Percentiles rank a stretch among this genome's conserved stretches.
These are phyloP conservation scores for Cheilosia variabilis DNA, from an alignment of 2,888 invertebrate genomes.

Conservation along the genomic window DNA sequence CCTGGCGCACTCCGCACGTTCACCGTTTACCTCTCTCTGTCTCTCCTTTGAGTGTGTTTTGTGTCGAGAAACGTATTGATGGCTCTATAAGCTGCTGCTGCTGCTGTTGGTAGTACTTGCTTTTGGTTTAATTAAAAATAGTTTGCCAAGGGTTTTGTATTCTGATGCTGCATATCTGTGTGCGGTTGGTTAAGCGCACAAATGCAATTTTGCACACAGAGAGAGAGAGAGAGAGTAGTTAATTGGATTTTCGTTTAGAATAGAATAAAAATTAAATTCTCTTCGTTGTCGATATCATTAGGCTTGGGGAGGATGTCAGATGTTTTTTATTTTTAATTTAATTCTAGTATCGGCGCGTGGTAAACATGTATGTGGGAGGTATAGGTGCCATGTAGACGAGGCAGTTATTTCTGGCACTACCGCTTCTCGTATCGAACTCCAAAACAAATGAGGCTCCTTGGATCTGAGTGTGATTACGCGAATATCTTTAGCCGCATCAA, in stretches of 20 bases:
- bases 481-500: background rate
- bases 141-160: conserved; percentile 66
- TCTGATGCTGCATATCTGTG: conserved; percentile 27
- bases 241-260: conserved; percentile 60
- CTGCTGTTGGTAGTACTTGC: conserved; percentile 27
- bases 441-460: background rate
- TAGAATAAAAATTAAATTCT: conserved; percentile 48
- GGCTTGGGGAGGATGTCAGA: conserved; percentile 37
- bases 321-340: conserved; percentile 37
- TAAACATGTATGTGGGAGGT: too few relatives aligned
- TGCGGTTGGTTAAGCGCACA: conserved; percentile 58
- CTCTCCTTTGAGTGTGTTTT: conserved; percentile 13
- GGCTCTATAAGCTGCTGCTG: conserved; percentile 23
- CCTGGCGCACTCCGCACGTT: conserved; percentile 48
- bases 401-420: background rate
- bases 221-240: conserved; percentile 30
- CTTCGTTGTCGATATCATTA: conserved; percentile 48
- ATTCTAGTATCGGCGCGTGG: conserved; percentile 11
- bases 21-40: conserved; percentile 1
- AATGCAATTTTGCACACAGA: conserved; percentile 55
- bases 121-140: conserved; percentile 73
- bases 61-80: conserved; percentile 47
- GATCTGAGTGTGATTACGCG: background rate
- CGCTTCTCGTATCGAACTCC: background rate
- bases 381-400: background rate